Conservation (phyloP, 2,888 invertebrate genomes). For the Andrena camellia region DNA sequence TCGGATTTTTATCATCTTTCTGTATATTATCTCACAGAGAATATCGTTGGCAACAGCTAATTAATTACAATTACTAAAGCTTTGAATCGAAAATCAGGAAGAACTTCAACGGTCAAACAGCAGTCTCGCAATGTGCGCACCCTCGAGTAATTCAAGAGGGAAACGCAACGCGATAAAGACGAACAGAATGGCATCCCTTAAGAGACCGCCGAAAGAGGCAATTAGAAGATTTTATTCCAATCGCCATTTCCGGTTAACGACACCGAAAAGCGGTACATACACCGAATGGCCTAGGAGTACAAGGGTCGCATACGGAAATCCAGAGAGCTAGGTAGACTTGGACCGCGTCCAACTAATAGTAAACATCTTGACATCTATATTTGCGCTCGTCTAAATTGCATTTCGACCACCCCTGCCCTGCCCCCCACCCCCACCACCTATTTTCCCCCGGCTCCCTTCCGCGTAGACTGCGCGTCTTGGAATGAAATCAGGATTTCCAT, state of each 20-base stretch:
- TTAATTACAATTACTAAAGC: background rate
- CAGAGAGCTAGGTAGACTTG: conserved; percentile 72
- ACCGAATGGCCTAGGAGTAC: conserved; percentile 50
- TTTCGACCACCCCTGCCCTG: conserved; percentile 69
- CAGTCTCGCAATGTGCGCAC: background rate
- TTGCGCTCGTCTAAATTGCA: conserved; percentile 80
- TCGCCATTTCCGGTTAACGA: conserved; percentile 44
- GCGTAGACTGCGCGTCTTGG: conserved; percentile 47
- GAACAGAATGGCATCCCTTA: conserved; percentile 19
- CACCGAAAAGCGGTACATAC: conserved; percentile 47
- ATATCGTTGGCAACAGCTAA: background rate
- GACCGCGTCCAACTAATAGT: conserved; percentile 80
- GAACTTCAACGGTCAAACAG: background rate
- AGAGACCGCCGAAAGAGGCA: conserved; percentile 25
- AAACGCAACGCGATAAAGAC: conserved; percentile 3
- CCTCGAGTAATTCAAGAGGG: background rate
- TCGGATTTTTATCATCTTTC: no score
- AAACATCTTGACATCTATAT: conserved; percentile 83
- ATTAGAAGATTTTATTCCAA: conserved; percentile 50
- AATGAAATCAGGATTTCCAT: conserved; percentile 74
- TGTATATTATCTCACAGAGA: no score
- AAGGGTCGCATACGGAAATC: conserved; percentile 76
- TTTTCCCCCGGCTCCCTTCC: conserved; percentile 20
- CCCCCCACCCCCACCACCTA: conserved; percentile 62
- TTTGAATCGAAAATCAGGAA: background rate